Base-by-base conservation (phyloP, 2,888 invertebrate genomes). In the Hemicrepidius hirtus region DNA sequence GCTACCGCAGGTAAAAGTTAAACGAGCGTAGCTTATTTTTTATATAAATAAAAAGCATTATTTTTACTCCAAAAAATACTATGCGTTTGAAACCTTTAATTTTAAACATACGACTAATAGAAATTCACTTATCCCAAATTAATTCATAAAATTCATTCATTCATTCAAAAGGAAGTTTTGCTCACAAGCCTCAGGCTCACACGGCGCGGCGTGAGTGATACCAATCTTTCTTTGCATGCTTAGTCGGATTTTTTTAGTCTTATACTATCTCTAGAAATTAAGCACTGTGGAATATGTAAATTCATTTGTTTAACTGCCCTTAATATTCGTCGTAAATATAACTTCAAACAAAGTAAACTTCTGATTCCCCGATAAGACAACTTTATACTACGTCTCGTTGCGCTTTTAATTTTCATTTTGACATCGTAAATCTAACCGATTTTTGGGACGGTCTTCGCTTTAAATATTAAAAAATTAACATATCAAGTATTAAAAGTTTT, bases 361-460 rank as follows among this genome's bases (percentile, higher is more conserved):
- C 12, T 55, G 50, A 69, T 66, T 32, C 28, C 12, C 13, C 41
- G 63, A 64, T 73, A 67, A 53, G 41, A 32, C n/a, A 21, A 44
- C 21, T 60, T 68, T 73, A 65, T 60, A 73, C 73, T 60, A 73
- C 73, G 69, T 65, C 53, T 66, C 69, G 73, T 68, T 73, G 64
- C 53, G 10, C 59, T 59, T 16, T 21, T 65, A 18, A 68, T 68
- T 73, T 55, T 35, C 59, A 65, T 68, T 68, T 65, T 60, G 49
- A 64, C 18, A 40, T 62, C n/a, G 59, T 73, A 68, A 73, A 72
- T 72, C 68, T 68, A 44, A 40, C 50, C n/a, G 18, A 16, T 35
- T 50, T 21, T 62, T 28, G 62, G 62, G 62, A n/a, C 44, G 62
- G 62, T 12, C 2, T 40, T 57, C 18, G 13, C 37, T 2, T 53